Evolutionary conservation across 1,140 invertebrate genomes (phyloP).

Genomic region (Papilio dardanus): DNA sequence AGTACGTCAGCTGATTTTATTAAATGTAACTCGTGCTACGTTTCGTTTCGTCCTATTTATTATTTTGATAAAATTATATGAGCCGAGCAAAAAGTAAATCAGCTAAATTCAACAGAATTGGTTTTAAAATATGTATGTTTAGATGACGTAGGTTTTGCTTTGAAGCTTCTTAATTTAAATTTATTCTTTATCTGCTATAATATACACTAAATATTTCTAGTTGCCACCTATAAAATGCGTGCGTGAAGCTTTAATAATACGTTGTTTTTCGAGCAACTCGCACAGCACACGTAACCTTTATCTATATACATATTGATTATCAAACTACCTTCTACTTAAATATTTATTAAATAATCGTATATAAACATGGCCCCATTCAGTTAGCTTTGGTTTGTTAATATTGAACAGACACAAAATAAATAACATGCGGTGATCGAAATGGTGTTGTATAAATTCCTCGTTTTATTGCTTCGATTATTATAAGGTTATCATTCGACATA

Average conservation of each 20-base stretch:
- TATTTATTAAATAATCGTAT: background rate
- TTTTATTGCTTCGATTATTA: background rate
- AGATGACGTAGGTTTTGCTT: too few species aligned
- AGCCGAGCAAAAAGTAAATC: background rate
- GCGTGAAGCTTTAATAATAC: slow-evolving; percentile 48
- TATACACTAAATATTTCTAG: slow-evolving; percentile 49
- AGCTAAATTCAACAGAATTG: background rate
- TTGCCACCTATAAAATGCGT: slow-evolving; percentile 42
- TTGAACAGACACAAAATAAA: background rate
- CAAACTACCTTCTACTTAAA: background rate
- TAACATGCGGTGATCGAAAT: background rate
- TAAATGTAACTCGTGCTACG: background rate
- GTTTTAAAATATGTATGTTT: too few species aligned
- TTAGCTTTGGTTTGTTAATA: slow-evolving; percentile 13
- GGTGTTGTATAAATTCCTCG: background rate
- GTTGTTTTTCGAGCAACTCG: slow-evolving; percentile 33
- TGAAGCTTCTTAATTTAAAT: too few species aligned
- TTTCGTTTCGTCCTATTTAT: background rate
- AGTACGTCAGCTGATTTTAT: slow-evolving; percentile 32
- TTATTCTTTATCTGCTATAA: too few species aligned
- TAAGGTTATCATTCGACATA: too few species aligned
- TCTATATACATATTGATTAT: slow-evolving; percentile 5
- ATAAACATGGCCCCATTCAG: background rate
- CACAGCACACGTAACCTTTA: slow-evolving; percentile 15
- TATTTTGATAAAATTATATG: background rate